These are phyloP conservation scores for Saccopteryx bilineata DNA, from an alignment of 2,113 vertebrate genomes.

Conservation along the genomic window DNA sequence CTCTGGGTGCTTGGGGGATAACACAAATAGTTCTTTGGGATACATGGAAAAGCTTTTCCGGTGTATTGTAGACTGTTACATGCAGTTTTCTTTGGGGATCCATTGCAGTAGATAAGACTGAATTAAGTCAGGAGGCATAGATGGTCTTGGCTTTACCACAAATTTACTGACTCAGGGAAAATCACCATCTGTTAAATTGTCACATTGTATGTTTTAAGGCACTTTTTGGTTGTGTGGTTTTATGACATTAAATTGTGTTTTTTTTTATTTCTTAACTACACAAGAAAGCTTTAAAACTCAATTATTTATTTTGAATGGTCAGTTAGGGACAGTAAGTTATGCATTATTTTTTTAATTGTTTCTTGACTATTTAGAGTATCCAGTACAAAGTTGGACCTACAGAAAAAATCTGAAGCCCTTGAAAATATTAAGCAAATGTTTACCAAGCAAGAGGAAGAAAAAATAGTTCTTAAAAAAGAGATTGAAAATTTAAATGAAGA, in stretches of 20 bases:
- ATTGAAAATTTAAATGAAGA: slow-evolving; percentile 91
- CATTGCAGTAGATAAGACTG: neutral
- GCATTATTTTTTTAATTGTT: neutral
- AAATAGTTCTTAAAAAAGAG: slow-evolving; percentile 88
- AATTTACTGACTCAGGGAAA: slow-evolving; percentile 40
- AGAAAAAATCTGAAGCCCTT: slow-evolving; percentile 91
- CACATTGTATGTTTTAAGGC: neutral
- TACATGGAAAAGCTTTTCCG: neutral
- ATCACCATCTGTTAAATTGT: slow-evolving; percentile 6
- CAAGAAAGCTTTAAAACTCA: slow-evolving; percentile 29
- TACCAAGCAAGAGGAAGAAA: slow-evolving; percentile 89
- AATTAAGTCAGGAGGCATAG: slow-evolving; percentile 7
- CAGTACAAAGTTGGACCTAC: slow-evolving; percentile 90
- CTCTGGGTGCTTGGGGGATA: neutral
- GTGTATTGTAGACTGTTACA: neutral
- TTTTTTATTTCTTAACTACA: slow-evolving; percentile 56
- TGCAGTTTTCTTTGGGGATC: neutral
- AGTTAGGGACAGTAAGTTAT: neutral
- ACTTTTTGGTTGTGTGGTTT: slow-evolving; percentile 54
- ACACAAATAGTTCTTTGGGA: neutral
- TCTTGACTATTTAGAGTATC: slow-evolving; percentile 86
- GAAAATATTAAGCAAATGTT: slow-evolving; percentile 89
- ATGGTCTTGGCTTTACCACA: neutral
- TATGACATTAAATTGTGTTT: slow-evolving; percentile 20
- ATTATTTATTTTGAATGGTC: slow-evolving; percentile 54